Evolutionary conservation across 2,113 vertebrate species (phyloP).

Genomic region (Haliaeetus leucogaster): DNA sequence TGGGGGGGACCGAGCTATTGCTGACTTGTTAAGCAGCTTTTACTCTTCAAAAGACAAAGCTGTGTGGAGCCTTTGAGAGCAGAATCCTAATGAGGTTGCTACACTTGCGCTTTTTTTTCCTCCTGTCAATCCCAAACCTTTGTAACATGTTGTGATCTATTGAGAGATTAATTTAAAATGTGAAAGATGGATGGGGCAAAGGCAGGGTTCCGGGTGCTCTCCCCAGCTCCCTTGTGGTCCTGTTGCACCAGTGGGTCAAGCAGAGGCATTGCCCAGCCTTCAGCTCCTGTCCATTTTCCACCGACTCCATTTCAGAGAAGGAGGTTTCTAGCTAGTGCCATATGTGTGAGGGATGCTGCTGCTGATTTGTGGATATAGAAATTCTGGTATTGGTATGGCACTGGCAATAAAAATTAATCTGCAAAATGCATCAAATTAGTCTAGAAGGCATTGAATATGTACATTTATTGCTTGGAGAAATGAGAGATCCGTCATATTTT

Average conservation of each 20-base stretch:
- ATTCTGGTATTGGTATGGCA: background rate
- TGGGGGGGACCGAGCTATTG: background rate
- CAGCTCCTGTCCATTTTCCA: background rate
- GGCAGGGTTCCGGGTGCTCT: background rate
- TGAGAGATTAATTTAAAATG: background rate
- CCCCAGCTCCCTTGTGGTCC: background rate
- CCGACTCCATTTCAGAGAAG: background rate
- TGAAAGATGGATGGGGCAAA: background rate
- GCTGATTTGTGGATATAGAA: background rate
- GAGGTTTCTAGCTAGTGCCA: background rate
- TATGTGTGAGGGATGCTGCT: background rate
- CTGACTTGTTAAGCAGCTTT: constrained; percentile 43
- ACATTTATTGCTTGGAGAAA: background rate
- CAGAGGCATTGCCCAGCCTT: background rate
- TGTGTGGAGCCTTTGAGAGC: constrained; percentile 18
- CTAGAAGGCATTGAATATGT: background rate
- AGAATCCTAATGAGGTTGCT: constrained; percentile 46
- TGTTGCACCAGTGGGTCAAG: background rate
- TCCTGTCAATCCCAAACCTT: background rate
- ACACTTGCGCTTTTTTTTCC: background rate
- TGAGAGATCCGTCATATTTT: background rate
- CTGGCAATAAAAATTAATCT: background rate
- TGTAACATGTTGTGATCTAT: background rate
- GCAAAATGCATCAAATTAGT: background rate
- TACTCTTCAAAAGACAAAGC: constrained; percentile 45